These are phyloP conservation scores for Scaptomyza hsui DNA, from an alignment of 1,140 invertebrate genomes.

Conservation along the genomic window DNA sequence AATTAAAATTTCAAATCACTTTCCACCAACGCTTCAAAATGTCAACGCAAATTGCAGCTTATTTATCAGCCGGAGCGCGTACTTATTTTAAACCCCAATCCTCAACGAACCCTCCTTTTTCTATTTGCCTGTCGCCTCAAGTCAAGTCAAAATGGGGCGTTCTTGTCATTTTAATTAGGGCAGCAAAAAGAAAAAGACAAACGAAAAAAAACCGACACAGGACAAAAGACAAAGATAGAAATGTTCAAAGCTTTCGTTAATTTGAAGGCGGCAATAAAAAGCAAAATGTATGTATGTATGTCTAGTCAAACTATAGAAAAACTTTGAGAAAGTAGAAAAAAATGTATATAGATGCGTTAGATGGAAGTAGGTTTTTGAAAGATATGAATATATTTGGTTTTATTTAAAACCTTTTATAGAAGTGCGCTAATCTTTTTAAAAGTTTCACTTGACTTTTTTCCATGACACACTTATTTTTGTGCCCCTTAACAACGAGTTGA, in stretches of 20 bases:
- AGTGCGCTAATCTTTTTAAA: no score
- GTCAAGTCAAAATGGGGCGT: conserved; percentile 32
- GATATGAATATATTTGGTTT: no score
- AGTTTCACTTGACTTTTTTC: no score
- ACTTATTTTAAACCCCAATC: conserved; percentile 25
- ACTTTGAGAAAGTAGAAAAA: conserved; percentile 7
- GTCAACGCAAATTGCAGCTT: conserved; percentile 82
- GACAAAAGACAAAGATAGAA: conserved; percentile 10
- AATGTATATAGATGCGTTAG: not conserved
- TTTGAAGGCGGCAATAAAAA: conserved; percentile 6
- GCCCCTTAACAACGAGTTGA: no score
- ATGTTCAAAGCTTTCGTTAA: not conserved
- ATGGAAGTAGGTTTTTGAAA: not conserved
- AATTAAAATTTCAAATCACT: conserved; percentile 81
- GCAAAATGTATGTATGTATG: not conserved
- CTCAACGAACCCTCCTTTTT: not conserved
- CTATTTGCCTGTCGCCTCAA: conserved; percentile 10
- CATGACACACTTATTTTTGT: no score
- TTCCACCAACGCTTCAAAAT: conserved; percentile 55
- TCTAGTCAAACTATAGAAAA: not conserved
- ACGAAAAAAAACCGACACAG: conserved; percentile 4
- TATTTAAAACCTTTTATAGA: no score
- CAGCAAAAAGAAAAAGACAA: conserved; percentile 19
- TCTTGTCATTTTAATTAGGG: conserved; percentile 72
- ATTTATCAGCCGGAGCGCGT: conserved; percentile 68